A percentile compares a stretch with the other conserved stretches of the same genome.
Conservation (phyloP, 2,888 invertebrate genomes). For the Harmothoe impar region DNA sequence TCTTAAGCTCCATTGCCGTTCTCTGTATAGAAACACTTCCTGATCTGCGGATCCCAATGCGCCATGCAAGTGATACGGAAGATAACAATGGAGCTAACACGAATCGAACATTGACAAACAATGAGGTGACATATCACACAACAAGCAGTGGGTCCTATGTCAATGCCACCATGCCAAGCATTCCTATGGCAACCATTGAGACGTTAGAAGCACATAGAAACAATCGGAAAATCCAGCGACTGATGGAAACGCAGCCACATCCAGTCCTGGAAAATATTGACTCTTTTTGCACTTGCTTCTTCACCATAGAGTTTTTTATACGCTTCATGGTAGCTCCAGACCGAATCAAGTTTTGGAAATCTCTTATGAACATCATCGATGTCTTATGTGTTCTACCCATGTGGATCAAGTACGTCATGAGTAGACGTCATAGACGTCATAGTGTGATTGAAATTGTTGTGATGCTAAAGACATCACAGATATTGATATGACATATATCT, state of each 20-base stretch:
- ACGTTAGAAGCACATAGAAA: background rate
- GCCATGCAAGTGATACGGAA: background rate
- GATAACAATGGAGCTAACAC: slow-evolving; percentile 42
- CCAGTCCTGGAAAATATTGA: slow-evolving; percentile 69
- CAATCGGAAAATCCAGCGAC: slow-evolving; percentile 67
- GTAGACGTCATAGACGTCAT: background rate
- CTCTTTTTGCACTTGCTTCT: slow-evolving; percentile 71
- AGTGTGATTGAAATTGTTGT: no score
- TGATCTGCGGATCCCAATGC: slow-evolving; percentile 60
- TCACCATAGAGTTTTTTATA: slow-evolving; percentile 73
- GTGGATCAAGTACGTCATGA: slow-evolving; percentile 68
- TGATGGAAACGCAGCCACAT: slow-evolving; percentile 68
- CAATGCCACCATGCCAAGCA: slow-evolving; percentile 28
- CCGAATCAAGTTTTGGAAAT: slow-evolving; percentile 69
- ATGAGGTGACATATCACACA: slow-evolving; percentile 31
- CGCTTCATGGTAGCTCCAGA: slow-evolving; percentile 72
- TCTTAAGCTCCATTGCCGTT: slow-evolving; percentile 69
- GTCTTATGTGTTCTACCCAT: slow-evolving; percentile 70
- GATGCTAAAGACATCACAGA: no score
- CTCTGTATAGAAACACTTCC: slow-evolving; percentile 70
- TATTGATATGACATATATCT: no score
- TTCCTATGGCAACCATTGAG: background rate
- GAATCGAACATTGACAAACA: slow-evolving; percentile 4
- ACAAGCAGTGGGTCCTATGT: background rate
- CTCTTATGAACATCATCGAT: slow-evolving; percentile 72